Base-by-base conservation (phyloP, 2,888 invertebrate species). In the Nebria brevicollis region DNA sequence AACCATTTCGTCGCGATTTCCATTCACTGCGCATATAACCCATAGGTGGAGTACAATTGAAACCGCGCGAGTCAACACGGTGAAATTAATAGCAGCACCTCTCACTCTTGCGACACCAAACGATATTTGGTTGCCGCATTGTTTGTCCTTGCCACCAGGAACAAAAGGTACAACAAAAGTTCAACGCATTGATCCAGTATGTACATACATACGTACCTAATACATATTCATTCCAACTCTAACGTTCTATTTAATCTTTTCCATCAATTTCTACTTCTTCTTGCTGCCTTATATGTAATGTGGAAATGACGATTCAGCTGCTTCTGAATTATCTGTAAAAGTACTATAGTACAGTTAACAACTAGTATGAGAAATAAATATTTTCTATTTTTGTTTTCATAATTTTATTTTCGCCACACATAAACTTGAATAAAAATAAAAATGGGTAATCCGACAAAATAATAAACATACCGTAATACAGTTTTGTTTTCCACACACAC, bases 51-150 rank as follows among this genome's bases (percentile, higher is more conserved):
- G 20, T 20, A 77, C 72, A 77, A 77, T 77, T 77, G 77, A 70
- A 70, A 15, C 72, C 64, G 43, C 34, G 34, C 64, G 34, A 77
- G 77, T 77, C 13, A 77, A 77, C 77, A 77, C n/a, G 15, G 77
- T 64, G 68, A 77, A 77, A 77, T 77, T 77, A 77, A 77, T 77
- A 77, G 68, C 77, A 66, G 11, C 66, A 34, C 34, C 34, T 34
- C 34, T 34, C 34, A 34, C 34, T 34, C 34, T 34, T 34, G 34
- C 34, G 34, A 34, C 34, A 34, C 34, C 34, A 34, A 34, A 34
- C 34, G 34, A 34, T 34, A 34, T 34, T 34, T 34, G 34, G 66
- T 66, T 8, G 66, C 11, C 66, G 66, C 66, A 15, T n/a, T 34
- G 34, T 34, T 34, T 34, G 34, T 66, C 66, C 66, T 66, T 66